These are phyloP conservation scores for Geodia barretti DNA, from an alignment of 37 sponge, comb jelly and placozoan species.

Conservation along the genomic window DNA sequence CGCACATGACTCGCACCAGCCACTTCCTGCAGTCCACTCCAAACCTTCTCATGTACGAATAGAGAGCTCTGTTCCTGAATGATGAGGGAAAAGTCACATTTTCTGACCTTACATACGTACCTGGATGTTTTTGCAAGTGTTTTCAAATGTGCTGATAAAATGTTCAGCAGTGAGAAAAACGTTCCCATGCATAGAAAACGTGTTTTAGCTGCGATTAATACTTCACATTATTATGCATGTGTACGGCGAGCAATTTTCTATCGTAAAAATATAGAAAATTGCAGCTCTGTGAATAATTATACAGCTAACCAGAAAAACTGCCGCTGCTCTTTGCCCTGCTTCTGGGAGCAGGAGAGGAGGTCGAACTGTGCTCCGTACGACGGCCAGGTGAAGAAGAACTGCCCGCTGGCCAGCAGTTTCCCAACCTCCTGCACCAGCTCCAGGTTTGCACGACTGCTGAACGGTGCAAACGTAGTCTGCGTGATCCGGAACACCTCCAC, in stretches of 20 bases:
- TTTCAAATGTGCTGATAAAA: no score
- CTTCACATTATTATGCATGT: no score
- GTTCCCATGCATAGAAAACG: no score
- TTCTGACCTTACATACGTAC: no score
- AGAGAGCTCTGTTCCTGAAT: constrained; percentile 81
- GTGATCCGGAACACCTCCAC: constrained; percentile 79
- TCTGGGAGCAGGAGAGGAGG: constrained; percentile 57
- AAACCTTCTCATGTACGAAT: constrained; percentile 68
- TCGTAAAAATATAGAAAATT: no score
- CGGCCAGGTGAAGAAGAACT: constrained; percentile 76
- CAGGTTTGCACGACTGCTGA: constrained; percentile 21
- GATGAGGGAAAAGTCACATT: not conserved
- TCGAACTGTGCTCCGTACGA: constrained; percentile 43
- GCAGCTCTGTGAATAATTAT: no score
- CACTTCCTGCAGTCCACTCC: constrained; percentile 70
- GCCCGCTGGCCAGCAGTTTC: constrained; percentile 70
- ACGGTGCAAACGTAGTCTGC: constrained; percentile 53
- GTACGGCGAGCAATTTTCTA: no score
- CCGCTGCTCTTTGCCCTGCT: constrained; percentile 33
- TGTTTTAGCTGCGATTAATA: no score
- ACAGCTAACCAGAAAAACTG: constrained; percentile 80
- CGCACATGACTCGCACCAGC: constrained; percentile 86
- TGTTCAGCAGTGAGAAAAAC: no score
- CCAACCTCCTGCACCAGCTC: constrained; percentile 66
- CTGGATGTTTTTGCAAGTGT: no score